A percentile compares a stretch with the other conserved stretches of the same genome.
Evolutionary conservation across 2,797 vertebrate genomes (phyloP).

Genomic region (Tenualosa ilisha): DNA sequence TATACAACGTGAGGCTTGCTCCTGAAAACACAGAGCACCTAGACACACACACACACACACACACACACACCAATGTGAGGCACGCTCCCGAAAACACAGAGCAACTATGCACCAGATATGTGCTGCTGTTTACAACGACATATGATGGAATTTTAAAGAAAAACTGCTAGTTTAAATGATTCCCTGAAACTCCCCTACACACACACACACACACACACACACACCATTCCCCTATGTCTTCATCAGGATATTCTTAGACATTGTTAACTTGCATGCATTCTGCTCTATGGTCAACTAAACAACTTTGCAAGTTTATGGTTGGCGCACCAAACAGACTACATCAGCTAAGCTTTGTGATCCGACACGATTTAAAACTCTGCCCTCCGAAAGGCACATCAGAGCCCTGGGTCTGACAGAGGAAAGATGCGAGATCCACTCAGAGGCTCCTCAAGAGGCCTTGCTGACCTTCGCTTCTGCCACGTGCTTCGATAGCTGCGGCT

Average conservation of each 20-base stretch:
- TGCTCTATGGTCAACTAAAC: not conserved
- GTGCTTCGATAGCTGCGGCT: constrained; percentile 54
- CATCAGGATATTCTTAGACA: not conserved
- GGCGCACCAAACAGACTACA: not conserved
- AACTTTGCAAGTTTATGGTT: not conserved
- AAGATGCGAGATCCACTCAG: not conserved
- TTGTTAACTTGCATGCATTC: not conserved
- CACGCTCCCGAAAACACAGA: not conserved
- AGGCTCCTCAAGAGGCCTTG: constrained; percentile 33
- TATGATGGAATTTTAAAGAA: not conserved
- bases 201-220: too few relatives aligned
- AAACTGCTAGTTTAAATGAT: not conserved
- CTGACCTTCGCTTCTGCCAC: constrained; percentile 62
- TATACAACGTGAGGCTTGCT: too few relatives aligned
- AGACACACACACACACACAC: too few relatives aligned
- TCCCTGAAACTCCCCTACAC: not conserved
- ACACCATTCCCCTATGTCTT: not conserved
- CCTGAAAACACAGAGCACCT: too few relatives aligned
- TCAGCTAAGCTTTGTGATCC: not conserved
- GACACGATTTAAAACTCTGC: not conserved
- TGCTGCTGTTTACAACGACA: not conserved
- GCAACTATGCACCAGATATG: not conserved
- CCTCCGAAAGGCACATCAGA: constrained; percentile 7
- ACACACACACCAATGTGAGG: too few relatives aligned
- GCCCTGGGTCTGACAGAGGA: not conserved